Percentiles rank a stretch among this genome's conserved stretches.
phyloP scores from a whole-genome alignment of 2,797 vertebrate species.

The Synanceia verrucosa region DNA sequence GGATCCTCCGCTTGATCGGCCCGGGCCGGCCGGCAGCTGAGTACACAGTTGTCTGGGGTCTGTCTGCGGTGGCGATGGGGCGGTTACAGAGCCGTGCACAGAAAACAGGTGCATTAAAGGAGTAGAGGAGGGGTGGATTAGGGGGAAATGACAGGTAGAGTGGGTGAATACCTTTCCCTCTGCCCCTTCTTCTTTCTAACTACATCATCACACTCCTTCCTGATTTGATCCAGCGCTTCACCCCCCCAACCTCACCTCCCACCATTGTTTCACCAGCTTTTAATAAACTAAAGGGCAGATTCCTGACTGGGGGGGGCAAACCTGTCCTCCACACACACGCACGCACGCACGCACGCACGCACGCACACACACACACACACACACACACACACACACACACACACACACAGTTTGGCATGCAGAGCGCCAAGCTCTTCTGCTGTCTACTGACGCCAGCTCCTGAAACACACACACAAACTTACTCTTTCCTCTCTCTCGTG shows the following conservation, averaged over 20 bases:
- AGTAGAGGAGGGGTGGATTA: not conserved
- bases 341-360: constrained; percentile 35
- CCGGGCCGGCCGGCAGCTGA: constrained; percentile 43
- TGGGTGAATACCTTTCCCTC: constrained; percentile 4
- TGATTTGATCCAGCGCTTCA: constrained; percentile 31
- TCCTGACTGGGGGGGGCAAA: constrained; percentile 70
- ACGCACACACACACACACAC: constrained; percentile 39
- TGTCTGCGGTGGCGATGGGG: constrained; percentile 2
- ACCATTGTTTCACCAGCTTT: constrained; percentile 86
- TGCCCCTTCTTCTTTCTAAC: constrained; percentile 32
- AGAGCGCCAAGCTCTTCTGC: constrained; percentile 75
- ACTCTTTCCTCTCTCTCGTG: constrained; percentile 26
- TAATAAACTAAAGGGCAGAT: constrained; percentile 91
- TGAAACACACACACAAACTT: constrained; percentile 53
- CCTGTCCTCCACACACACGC: constrained; percentile 57
- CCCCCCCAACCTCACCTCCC: constrained; percentile 55
- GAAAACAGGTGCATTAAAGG: constrained; percentile 58
- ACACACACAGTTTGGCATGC: constrained; percentile 71
- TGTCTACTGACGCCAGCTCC: constrained; percentile 76
- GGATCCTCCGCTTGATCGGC: constrained; percentile 20
- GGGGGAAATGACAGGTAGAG: constrained; percentile 35
- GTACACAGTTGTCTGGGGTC: constrained; percentile 37
- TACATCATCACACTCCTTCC: constrained; percentile 38
- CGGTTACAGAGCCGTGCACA: not conserved
- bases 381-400: constrained; percentile 39